A percentile compares a stretch with the other conserved stretches of the same genome.
These are phyloP conservation scores for Bungarus multicinctus DNA, from an alignment of 2,113 vertebrate genomes.

Conservation along the genomic window DNA sequence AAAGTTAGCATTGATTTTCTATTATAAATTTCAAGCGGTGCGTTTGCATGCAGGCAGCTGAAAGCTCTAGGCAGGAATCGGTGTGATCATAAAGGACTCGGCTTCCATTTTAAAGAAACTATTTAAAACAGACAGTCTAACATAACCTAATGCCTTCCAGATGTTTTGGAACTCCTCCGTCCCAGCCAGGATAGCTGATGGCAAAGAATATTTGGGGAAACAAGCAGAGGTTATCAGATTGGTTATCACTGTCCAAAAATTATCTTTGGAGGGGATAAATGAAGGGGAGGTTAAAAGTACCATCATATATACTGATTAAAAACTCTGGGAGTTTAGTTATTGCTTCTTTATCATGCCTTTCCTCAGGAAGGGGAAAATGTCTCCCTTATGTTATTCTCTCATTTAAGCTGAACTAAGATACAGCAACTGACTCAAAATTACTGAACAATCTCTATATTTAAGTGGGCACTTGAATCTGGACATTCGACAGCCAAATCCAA, in stretches of 20 bases:
- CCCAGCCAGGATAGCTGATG: not conserved
- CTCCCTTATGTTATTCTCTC: not conserved
- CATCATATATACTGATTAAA: not conserved
- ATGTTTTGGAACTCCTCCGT: not conserved
- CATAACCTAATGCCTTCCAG: not conserved
- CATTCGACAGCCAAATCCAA: not conserved
- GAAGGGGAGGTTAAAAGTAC: not conserved
- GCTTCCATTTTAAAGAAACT: not conserved
- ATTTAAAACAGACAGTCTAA: not conserved
- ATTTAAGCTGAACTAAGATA: not conserved
- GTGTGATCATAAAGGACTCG: not conserved
- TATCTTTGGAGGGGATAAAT: not conserved
- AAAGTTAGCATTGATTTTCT: not conserved
- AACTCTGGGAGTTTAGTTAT: not conserved
- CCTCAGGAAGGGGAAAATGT: not conserved
- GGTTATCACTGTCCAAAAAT: not conserved
- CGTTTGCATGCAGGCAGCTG: not conserved
- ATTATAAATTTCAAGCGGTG: not conserved
- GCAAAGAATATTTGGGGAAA: not conserved
- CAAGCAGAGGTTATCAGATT: not conserved
- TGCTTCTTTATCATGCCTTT: not conserved
- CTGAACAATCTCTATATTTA: not conserved
- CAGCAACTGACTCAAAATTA: not conserved
- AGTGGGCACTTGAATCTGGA: not conserved
- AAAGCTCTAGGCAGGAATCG: not conserved